Conservation (phyloP, 1,140 invertebrate genomes). For the Diabrotica undecimpunctata region DNA sequence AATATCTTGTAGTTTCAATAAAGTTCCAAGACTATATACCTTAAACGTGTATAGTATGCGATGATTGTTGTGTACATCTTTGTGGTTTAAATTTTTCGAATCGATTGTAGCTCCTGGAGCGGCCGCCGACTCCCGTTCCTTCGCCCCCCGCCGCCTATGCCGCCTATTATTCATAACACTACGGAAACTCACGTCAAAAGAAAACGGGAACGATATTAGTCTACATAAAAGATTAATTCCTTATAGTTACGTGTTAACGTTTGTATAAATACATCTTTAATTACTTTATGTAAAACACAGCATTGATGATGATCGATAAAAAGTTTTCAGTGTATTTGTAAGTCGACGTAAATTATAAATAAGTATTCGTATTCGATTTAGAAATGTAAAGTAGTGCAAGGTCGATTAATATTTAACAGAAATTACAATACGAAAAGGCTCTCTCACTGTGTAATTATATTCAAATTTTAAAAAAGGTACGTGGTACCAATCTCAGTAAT, state of each 20-base stretch:
- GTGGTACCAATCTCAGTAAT: no score
- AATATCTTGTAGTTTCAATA: no score
- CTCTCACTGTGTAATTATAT: no score
- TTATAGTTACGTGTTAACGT: slow-evolving; percentile 29
- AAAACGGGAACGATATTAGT: slow-evolving; percentile 24
- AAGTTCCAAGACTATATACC: no score
- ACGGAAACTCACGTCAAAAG: slow-evolving; percentile 26
- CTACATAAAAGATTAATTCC: slow-evolving; percentile 32
- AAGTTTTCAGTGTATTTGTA: background rate
- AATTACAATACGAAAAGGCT: no score
- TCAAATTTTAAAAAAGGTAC: no score
- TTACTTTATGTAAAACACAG: slow-evolving; percentile 24
- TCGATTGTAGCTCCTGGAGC: background rate
- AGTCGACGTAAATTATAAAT: background rate
- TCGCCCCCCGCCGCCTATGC: slow-evolving; percentile 5
- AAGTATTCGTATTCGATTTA: background rate
- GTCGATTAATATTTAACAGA: background rate
- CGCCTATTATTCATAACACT: slow-evolving; percentile 24
- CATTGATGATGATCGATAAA: slow-evolving; percentile 20
- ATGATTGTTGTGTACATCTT: background rate
- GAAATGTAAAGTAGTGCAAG: background rate
- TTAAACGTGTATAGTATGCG: background rate
- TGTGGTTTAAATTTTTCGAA: background rate
- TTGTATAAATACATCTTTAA: slow-evolving; percentile 31
- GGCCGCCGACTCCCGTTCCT: background rate